Percentiles rank a stretch among this genome's conserved stretches.
These are phyloP conservation scores for Akabosia matsudoensis DNA, from an alignment of 1,140 invertebrate genomes.

Conservation along the genomic window DNA sequence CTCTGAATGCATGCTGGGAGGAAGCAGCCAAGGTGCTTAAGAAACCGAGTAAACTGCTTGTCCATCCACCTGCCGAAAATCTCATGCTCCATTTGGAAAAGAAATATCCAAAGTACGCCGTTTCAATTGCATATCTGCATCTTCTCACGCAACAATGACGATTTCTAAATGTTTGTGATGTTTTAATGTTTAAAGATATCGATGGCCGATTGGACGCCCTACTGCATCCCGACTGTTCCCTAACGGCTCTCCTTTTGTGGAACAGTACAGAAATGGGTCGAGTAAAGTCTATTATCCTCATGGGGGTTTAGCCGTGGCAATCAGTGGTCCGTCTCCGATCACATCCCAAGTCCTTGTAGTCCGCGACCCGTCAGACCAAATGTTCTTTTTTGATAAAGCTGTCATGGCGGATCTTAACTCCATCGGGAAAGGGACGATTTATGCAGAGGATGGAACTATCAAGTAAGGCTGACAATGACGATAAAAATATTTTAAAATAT, in stretches of 20 bases:
- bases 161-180: not conserved
- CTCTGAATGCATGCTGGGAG: slow-evolving; percentile 5
- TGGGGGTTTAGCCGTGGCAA: slow-evolving; percentile 29
- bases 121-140: too few relatives aligned
- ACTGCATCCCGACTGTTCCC: slow-evolving; percentile 14
- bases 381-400: slow-evolving; percentile 30
- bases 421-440: slow-evolving; percentile 21
- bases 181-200: not conserved
- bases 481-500: not conserved
- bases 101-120: slow-evolving; percentile 4
- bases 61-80: not conserved
- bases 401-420: slow-evolving; percentile 20
- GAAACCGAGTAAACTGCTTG: not conserved
- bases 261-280: slow-evolving; percentile 24
- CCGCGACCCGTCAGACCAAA: slow-evolving; percentile 29
- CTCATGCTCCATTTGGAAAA: not conserved
- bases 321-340: slow-evolving; percentile 10
- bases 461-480: slow-evolving; percentile 1
- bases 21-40: slow-evolving; percentile 6
- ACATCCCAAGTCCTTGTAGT: slow-evolving; percentile 15
- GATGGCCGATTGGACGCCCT: slow-evolving; percentile 13
- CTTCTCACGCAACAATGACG: not conserved
- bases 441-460: not conserved
- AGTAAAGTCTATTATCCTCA: slow-evolving; percentile 31
- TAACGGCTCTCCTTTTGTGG: slow-evolving; percentile 20